Conservation (phyloP, 2,113 vertebrate species). For the Lophius piscatorius region DNA sequence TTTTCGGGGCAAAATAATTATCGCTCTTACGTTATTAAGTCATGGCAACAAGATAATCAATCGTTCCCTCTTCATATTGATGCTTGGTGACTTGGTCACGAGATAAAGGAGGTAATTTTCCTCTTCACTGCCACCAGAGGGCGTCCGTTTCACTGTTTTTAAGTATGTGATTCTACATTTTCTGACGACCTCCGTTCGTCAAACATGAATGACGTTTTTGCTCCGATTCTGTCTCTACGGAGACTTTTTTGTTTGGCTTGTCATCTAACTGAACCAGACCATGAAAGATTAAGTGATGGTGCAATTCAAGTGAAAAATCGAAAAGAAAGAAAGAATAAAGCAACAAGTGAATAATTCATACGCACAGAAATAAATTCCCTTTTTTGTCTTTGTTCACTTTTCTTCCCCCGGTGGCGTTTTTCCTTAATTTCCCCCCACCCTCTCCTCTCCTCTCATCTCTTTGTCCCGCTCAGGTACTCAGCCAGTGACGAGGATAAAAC, state of each 20-base stretch:
- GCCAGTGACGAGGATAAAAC: slow-evolving; percentile 15
- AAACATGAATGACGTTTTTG: slow-evolving; percentile 7
- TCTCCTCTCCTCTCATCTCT: slow-evolving; percentile 20
- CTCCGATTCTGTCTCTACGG: background rate
- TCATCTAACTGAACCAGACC: slow-evolving; percentile 16
- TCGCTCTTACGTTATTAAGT: too few relatives aligned
- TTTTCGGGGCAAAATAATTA: too few relatives aligned
- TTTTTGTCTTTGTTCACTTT: slow-evolving; percentile 44
- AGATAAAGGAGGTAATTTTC: too few relatives aligned
- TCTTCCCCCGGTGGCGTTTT: too few relatives aligned
- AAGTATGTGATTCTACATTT: too few relatives aligned
- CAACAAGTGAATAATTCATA: slow-evolving; percentile 65
- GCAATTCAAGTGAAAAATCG: slow-evolving; percentile 35
- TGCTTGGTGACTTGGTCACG: too few relatives aligned
- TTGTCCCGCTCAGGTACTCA: slow-evolving; percentile 19
- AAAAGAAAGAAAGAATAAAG: background rate
- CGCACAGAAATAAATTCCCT: slow-evolving; percentile 44
- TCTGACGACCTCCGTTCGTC: background rate
- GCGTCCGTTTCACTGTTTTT: too few relatives aligned
- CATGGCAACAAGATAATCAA: too few relatives aligned
- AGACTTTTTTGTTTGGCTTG: slow-evolving; percentile 13
- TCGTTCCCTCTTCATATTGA: too few relatives aligned
- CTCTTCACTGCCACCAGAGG: too few relatives aligned
- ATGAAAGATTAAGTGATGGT: slow-evolving; percentile 17
- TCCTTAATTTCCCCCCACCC: too few relatives aligned